Evolutionary conservation across 1,140 invertebrate genomes (phyloP), one percentile per base, ranked within the genome.

Genomic region (Elymnias hypermnestra): DNA sequence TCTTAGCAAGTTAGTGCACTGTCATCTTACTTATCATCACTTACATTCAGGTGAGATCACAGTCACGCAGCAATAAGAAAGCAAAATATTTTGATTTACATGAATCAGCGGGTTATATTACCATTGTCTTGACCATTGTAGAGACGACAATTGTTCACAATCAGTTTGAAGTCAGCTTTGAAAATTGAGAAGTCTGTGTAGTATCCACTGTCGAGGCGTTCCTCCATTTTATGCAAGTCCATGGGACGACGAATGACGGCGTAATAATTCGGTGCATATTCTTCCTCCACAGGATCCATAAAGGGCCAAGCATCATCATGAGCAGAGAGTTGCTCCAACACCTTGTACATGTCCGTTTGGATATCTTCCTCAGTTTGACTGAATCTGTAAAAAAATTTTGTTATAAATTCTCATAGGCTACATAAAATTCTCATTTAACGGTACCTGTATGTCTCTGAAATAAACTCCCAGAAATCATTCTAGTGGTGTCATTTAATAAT

Each of bases 281-380:
- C 92, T 74, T 97, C 95, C 43, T 96, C 94, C 0, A 98, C 95
- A 2, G 95, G 93, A 75, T 96, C 94, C 59, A 93, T 87, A 77
- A 97, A 97, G 1, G 95, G 95, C 95, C 95, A 97, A 2, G 95
- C 94, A 77, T 97, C 95, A 50, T 93, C 91, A 68, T 96, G 94
- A 62, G 92, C 91, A 65, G 94, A 95, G 1, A 97, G 83, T 64
- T 92, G 90, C 69, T 95, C 93, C 18, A 97, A 86, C 19, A 96
- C 93, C 86, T 96, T 96, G 75, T 95, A 94, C 93, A 96, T 94
- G 22, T 94, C 94, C 43, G 94, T 94, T 68, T 92, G 90, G 29
- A 95, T 87, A 67, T 95, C 94, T 70, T 96, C 95, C 55, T 94
- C 92, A 23, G 89, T 91, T 86, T 93, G 91, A 50, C 89, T 89